A percentile compares a stretch with the other conserved stretches of the same genome.
Conservation (phyloP, 2,113 vertebrate genomes). For the Macrotis lagotis region DNA sequence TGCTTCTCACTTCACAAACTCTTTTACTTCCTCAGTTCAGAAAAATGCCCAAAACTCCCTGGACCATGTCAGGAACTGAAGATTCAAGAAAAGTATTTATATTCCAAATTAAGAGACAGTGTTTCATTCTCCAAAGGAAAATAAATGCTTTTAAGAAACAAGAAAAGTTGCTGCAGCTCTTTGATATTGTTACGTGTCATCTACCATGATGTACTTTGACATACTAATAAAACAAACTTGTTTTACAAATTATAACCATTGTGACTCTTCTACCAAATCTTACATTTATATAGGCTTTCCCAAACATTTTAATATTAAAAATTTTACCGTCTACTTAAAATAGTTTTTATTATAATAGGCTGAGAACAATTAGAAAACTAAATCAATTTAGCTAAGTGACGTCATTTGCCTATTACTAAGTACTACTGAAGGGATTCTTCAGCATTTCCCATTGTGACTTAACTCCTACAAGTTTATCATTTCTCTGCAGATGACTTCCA, state of each 20-base stretch:
- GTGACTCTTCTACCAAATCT: slow-evolving; percentile 35
- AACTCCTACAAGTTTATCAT: background rate
- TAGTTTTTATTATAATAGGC: slow-evolving; percentile 31
- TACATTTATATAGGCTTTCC: slow-evolving; percentile 1
- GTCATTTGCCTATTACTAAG: background rate
- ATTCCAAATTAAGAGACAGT: slow-evolving; percentile 8
- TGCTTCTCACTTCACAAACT: slow-evolving; percentile 17
- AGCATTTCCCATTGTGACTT: background rate
- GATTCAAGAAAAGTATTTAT: slow-evolving; percentile 11
- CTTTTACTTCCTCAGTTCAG: background rate
- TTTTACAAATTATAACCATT: slow-evolving; percentile 21
- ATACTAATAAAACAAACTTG: slow-evolving; percentile 11
- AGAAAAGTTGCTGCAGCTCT: background rate
- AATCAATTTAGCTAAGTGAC: background rate
- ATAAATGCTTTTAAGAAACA: background rate
- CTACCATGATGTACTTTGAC: slow-evolving; percentile 3
- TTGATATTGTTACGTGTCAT: background rate
- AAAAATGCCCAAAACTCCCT: background rate
- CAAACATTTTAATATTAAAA: slow-evolving; percentile 47
- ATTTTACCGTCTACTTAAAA: slow-evolving; percentile 3
- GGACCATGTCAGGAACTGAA: background rate
- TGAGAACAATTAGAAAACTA: slow-evolving; percentile 28
- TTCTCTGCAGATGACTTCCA: background rate
- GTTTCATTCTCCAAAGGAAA: slow-evolving; percentile 10
- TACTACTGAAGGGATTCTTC: background rate